phyloP scores from a whole-genome alignment of 2,888 invertebrate species.

The Zygogramma bicolorata region DNA sequence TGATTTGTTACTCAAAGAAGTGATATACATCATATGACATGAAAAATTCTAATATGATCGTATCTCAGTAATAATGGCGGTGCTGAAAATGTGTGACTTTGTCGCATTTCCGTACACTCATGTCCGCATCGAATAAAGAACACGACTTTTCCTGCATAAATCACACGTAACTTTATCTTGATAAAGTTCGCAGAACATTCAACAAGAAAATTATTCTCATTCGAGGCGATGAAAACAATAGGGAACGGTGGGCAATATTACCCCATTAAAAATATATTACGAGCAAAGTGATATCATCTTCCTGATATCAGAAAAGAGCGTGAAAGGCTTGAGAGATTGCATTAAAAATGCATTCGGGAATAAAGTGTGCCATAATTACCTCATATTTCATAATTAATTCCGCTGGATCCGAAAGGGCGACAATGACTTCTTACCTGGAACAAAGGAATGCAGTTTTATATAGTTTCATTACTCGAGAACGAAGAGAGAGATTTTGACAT shows the following conservation, averaged over 20 bases:
- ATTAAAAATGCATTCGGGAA: slow-evolving; percentile 29
- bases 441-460: slow-evolving; percentile 28
- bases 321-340: slow-evolving; percentile 6
- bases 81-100: too few relatives aligned
- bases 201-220: neutral
- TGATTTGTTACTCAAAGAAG: too few relatives aligned
- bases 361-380: slow-evolving; percentile 38
- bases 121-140: neutral
- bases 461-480: neutral
- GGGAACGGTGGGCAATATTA: neutral
- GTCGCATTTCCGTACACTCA: too few relatives aligned
- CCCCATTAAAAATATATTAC: slow-evolving; percentile 11
- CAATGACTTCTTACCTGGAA: slow-evolving; percentile 42
- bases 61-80: too few relatives aligned
- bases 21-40: too few relatives aligned
- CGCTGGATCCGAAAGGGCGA: slow-evolving; percentile 17
- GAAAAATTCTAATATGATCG: too few relatives aligned
- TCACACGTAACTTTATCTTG: neutral
- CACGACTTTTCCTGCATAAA: neutral
- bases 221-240: neutral
- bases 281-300: neutral
- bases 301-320: slow-evolving; percentile 1
- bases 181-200: neutral
- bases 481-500: neutral
- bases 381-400: slow-evolving; percentile 44